Percentiles rank a stretch among this genome's conserved stretches.
Evolutionary conservation across 2,888 invertebrate genomes (phyloP).

Genomic region (Epinotia ramella): DNA sequence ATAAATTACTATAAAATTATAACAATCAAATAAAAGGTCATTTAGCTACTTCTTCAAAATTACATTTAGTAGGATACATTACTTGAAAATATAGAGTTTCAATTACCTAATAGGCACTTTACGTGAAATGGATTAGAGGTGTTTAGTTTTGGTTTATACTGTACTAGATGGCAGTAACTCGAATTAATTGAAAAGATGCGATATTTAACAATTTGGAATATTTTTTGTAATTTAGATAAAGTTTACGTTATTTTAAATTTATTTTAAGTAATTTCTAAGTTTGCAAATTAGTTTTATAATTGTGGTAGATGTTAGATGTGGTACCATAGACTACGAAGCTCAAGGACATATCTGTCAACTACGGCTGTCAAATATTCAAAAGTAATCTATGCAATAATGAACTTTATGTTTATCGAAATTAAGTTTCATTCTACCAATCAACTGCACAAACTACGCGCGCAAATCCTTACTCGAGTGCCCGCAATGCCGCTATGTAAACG

Average conservation of each 20-base stretch:
- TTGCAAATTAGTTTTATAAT: not conserved
- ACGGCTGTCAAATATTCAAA: constrained; percentile 13
- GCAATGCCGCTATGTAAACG: too few relatives aligned
- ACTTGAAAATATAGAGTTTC: not conserved
- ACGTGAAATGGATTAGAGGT: constrained; percentile 10
- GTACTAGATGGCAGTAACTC: constrained; percentile 8
- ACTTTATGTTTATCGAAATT: accelerated
- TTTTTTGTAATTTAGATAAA: not conserved
- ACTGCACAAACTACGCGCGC: constrained; percentile 1
- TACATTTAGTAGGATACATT: not conserved
- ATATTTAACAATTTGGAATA: not conserved
- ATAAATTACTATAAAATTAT: not conserved
- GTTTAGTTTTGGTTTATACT: not conserved
- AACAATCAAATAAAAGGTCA: not conserved
- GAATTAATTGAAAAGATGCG: not conserved
- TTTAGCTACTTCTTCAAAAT: not conserved
- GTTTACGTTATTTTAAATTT: not conserved
- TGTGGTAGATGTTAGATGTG: not conserved
- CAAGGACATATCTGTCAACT: constrained; percentile 5
- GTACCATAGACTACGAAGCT: not conserved
- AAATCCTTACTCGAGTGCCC: not conserved
- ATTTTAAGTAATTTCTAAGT: not conserved
- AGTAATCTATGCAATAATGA: not conserved
- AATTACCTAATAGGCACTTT: not conserved
- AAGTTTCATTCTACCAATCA: not conserved